Evolutionary conservation across 2,888 invertebrate genomes (phyloP).

Genomic region (Sericinus montela): DNA sequence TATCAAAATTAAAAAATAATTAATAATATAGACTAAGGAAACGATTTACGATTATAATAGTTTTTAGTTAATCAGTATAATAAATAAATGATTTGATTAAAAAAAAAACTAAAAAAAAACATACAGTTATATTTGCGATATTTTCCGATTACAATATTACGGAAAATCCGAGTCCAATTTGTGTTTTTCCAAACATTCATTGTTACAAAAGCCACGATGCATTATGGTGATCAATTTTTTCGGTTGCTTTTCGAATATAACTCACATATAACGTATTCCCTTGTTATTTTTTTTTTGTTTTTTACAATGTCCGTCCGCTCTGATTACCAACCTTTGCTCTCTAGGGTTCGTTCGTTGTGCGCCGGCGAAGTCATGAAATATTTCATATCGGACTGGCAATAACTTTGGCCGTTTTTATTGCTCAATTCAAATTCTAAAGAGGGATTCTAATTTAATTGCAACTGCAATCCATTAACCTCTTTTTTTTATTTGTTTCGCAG

Average conservation of each 20-base stretch:
- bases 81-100: too few species aligned
- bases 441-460: constrained; percentile 13
- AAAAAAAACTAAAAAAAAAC: too few species aligned
- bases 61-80: too few species aligned
- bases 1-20: too few species aligned
- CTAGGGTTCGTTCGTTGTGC: neutral
- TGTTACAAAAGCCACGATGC: neutral
- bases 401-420: constrained; percentile 9
- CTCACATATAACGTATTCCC: neutral
- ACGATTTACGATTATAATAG: too few species aligned
- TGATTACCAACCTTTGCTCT: constrained; percentile 10
- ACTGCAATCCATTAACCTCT: constrained; percentile 8
- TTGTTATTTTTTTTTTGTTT: neutral
- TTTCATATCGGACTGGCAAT: constrained; percentile 12
- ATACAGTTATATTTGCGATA: too few species aligned
- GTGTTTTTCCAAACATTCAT: neutral
- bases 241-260: neutral
- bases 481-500: constrained; percentile 1
- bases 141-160: too few species aligned
- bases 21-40: too few species aligned
- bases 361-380: constrained; percentile 4
- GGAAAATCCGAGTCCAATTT: neutral
- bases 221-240: neutral
- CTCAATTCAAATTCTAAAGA: neutral
- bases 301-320: neutral